Percentiles rank a stretch among this genome's conserved stretches.
phyloP scores from a whole-genome alignment of 1,140 invertebrate genomes.

The Magallana ariakensis region DNA sequence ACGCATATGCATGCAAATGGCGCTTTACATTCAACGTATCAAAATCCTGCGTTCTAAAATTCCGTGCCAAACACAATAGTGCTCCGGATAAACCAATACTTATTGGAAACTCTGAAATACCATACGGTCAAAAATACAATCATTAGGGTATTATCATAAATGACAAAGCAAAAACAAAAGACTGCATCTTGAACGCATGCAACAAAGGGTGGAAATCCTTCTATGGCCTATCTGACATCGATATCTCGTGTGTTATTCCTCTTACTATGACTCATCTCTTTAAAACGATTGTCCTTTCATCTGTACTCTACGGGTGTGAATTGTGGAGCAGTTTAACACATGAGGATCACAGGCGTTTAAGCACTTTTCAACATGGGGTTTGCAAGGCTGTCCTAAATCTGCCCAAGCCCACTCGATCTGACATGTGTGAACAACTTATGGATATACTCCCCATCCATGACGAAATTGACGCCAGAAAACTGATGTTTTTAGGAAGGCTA shows the following conservation, averaged over 20 bases:
- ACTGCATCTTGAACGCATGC: slow-evolving; percentile 6
- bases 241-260: slow-evolving; percentile 2
- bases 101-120: not conserved
- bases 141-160: slow-evolving; percentile 6
- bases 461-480: slow-evolving; percentile 43
- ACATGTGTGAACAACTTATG: slow-evolving; percentile 35
- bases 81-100: not conserved
- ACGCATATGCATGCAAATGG: slow-evolving; percentile 1
- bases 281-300: slow-evolving; percentile 36
- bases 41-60: not conserved
- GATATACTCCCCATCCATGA: slow-evolving; percentile 13
- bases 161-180: slow-evolving; percentile 3
- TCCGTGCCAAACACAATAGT: slow-evolving; percentile 3
- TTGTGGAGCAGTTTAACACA: slow-evolving; percentile 23
- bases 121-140: not conserved
- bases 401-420: not conserved
- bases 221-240: slow-evolving; percentile 15
- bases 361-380: slow-evolving; percentile 42
- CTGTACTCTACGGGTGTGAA: slow-evolving; percentile 41
- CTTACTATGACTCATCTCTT: slow-evolving; percentile 25
- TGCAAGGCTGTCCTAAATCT: slow-evolving; percentile 32
- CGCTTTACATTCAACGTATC: slow-evolving; percentile 3
- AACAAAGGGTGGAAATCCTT: slow-evolving; percentile 29
- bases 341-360: not conserved
- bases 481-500: slow-evolving; percentile 39